Base-by-base conservation (phyloP, 2,888 invertebrate genomes). In the Lydus trimaculatus region DNA sequence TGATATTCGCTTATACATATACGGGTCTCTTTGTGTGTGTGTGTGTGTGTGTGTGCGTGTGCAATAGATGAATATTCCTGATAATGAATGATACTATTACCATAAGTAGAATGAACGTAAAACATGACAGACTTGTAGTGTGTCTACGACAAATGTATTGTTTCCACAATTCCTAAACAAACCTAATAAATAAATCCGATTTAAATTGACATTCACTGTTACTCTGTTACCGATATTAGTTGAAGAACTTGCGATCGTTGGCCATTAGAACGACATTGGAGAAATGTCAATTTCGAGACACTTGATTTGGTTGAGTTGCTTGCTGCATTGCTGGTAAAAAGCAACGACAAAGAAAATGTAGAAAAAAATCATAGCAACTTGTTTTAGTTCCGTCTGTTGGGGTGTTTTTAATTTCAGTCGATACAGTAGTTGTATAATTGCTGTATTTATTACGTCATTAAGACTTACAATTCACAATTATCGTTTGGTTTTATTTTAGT, bases 111-210 rank as follows among this genome's bases (percentile, higher is more conserved):
- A 31, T 61, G 33, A 31, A 33, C n/a, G 39, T 28, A 17, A 15
- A 33, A 78, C 79, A 79, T 81, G 82, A 82, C 79, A 81, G 79
- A 80, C 79, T 78, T 75, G 72, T 80, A 80, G 79, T 80, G 80
- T 81, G 80, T 81, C 80, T 75, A 76, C 75, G 81, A 83, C 84
- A 84, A 84, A 84, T 84, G 83, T 84, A 84, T 84, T 84, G 83
- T 84, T 84, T 81, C 80, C 75, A 81, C 78, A 78, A 75, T 77
- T 77, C 56, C 7, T 72, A 76, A 81, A 77, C 80, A 77, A 77
- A 81, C 79, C 81, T 15, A 70, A 83, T 84, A 84, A 84, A 70
- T 69, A 75, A 77, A 78, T 78, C 80, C 79, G 79, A 83, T 82
- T 83, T 82, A 83, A 82, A 82, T 82, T 82, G 83, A 81, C 82